Percentiles rank a stretch among this genome's conserved stretches.
phyloP scores from a whole-genome alignment of 2,797 vertebrate species.

The Triplophysa bombifrons region DNA sequence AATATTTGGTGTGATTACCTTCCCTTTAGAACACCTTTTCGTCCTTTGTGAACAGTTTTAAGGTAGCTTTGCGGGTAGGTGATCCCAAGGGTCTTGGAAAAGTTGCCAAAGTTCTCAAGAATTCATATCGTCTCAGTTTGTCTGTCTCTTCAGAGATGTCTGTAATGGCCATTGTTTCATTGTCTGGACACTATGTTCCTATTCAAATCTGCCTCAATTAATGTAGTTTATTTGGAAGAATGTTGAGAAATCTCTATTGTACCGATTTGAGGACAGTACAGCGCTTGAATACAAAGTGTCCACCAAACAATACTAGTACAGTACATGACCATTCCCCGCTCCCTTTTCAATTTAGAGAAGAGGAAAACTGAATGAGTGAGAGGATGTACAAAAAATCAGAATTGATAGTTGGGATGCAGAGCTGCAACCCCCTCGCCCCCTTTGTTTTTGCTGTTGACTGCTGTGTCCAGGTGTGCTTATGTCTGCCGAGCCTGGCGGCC shows the following conservation, averaged over 20 bases:
- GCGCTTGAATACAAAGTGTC: not conserved
- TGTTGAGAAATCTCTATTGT: not conserved
- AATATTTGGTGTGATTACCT: too few species aligned
- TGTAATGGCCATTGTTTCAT: too few species aligned
- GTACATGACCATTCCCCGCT: slow-evolving; percentile 5
- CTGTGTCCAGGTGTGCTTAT: slow-evolving; percentile 76
- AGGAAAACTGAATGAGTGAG: not conserved
- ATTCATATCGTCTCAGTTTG: too few species aligned
- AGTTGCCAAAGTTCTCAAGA: too few species aligned
- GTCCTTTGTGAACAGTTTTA: too few species aligned
- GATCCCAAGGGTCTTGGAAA: too few species aligned
- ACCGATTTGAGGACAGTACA: not conserved
- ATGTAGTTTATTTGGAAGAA: not conserved
- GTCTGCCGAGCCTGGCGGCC: slow-evolving; percentile 63
- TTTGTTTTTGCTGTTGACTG: slow-evolving; percentile 56
- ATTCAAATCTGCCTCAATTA: not conserved
- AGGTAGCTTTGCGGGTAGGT: too few species aligned
- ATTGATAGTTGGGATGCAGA: not conserved
- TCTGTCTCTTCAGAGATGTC: too few species aligned
- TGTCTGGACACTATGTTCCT: not conserved
- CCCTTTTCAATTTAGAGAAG: not conserved
- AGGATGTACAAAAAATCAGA: not conserved
- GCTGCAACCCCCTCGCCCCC: slow-evolving; percentile 5
- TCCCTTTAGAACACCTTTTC: too few species aligned
- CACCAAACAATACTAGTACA: slow-evolving; percentile 10